Evolutionary conservation across 2,888 invertebrate genomes (phyloP), one percentile per base, ranked within the genome.

Genomic region (Brassicogethes aeneus): DNA sequence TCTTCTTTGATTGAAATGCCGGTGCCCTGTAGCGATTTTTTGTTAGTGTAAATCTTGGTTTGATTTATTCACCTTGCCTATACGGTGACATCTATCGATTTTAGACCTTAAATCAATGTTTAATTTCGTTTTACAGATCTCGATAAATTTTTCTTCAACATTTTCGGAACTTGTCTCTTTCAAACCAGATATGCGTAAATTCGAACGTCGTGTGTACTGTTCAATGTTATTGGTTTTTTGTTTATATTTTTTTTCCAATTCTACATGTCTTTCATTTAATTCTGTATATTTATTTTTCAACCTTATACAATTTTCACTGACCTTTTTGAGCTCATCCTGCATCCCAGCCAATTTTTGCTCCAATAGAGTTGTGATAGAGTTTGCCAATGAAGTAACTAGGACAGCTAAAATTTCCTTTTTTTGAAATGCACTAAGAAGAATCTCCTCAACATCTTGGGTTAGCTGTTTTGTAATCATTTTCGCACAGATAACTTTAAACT

Each of bases 181-280:
- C 10, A 23, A 5, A 10, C 23, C 23, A 23, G 10, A 23, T 23
- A 23, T 23, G 23, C 23, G 23, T 10, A 23, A 23, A 23, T 23
- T 23, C 10, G 23, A 23, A 23, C 23, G 23, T 10, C 23, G 5
- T 23, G 5, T 5, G 23, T 7, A 33, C 33, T 33, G 33, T 10
- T 16, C 39, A 39, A 33, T 39, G 23, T 23, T 23, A 23, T 23
- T 23, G 23, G 10, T 23, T 23, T 23, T 23, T 23, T 23, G 23
- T 10, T 23, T 23, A 23, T 7, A 23, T 23, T 23, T 23, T 23
- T 23, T 23, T 7, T 23, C 23, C 10, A 23, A 31, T 33, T 39
- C 16, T 15, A 39, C 33, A 31, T 39, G 15, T 37, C 15, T n/a
- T 17, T 37, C 10, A 37, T 37, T 30, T 37, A 29, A 2, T 30